phyloP scores from a whole-genome alignment of 2,797 vertebrate species.

The Liasis olivaceus region DNA sequence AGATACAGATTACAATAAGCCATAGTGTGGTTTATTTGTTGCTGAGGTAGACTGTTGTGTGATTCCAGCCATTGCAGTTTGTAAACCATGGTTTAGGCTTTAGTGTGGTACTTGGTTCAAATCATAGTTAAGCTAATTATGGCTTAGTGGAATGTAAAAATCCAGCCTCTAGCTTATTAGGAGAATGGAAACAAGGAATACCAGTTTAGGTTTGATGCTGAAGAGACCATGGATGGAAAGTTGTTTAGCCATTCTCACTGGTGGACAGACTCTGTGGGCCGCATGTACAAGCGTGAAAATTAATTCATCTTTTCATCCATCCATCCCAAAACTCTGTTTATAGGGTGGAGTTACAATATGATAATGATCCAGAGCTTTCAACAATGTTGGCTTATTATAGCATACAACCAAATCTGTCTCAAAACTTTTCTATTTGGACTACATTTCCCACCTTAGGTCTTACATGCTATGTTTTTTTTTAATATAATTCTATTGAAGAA shows the following conservation, averaged over 20 bases:
- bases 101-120: neutral
- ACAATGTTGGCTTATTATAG: neutral
- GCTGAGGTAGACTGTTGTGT: no score
- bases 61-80: no score
- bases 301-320: neutral
- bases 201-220: neutral
- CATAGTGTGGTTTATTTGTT: no score
- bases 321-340: neutral
- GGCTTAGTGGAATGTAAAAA: neutral
- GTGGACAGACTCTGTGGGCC: neutral
- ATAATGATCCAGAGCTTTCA: neutral
- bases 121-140: neutral
- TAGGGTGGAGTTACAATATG: neutral
- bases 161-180: neutral
- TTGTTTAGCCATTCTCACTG: neutral
- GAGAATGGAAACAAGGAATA: neutral
- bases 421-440: neutral
- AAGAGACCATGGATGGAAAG: neutral
- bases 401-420: neutral
- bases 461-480: neutral
- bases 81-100: neutral
- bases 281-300: neutral
- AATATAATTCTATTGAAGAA: neutral
- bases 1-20: no score
- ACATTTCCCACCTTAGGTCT: neutral